These are phyloP conservation scores for Montipora efflorescens DNA, from an alignment of 64 coral and sea anemone species.

Conservation along the genomic window DNA sequence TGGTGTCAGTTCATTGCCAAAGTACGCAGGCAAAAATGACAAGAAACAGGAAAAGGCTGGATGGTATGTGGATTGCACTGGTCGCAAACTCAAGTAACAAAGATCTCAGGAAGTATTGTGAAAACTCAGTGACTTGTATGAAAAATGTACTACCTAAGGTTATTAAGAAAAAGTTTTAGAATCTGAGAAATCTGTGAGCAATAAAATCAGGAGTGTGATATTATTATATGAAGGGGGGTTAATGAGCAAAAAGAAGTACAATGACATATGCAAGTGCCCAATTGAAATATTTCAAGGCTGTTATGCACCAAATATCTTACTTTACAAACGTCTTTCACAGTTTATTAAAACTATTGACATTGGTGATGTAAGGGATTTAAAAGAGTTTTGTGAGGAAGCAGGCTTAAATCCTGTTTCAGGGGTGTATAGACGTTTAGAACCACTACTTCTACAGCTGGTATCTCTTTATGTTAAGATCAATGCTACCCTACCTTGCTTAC, in stretches of 20 bases:
- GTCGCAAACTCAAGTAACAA: too few species aligned
- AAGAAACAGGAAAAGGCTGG: too few species aligned
- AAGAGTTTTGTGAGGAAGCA: slow-evolving; percentile 32
- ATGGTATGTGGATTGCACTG: too few species aligned
- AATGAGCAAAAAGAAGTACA: slow-evolving; percentile 72
- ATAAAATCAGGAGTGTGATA: slow-evolving; percentile 47
- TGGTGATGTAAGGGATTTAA: slow-evolving; percentile 61
- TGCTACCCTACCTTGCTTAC: slow-evolving; percentile 25
- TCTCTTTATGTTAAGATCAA: slow-evolving; percentile 59
- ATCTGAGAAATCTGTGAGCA: slow-evolving; percentile 56
- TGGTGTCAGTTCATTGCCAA: too few species aligned
- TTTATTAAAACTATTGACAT: slow-evolving; percentile 69
- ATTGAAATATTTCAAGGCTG: slow-evolving; percentile 29
- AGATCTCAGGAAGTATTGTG: too few species aligned
- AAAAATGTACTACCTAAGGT: neutral
- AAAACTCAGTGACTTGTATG: too few species aligned
- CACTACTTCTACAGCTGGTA: slow-evolving; percentile 56
- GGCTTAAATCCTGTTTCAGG: slow-evolving; percentile 5
- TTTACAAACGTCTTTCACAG: slow-evolving; percentile 40
- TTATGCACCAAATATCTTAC: slow-evolving; percentile 20
- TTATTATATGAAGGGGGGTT: slow-evolving; percentile 76
- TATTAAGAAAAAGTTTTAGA: slow-evolving; percentile 40
- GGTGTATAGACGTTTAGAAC: slow-evolving; percentile 21
- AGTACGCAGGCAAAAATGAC: too few species aligned
- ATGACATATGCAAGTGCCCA: slow-evolving; percentile 48